Conservation (phyloP, 2,888 invertebrate species). For the Caenorhabditis auriculariae region DNA sequence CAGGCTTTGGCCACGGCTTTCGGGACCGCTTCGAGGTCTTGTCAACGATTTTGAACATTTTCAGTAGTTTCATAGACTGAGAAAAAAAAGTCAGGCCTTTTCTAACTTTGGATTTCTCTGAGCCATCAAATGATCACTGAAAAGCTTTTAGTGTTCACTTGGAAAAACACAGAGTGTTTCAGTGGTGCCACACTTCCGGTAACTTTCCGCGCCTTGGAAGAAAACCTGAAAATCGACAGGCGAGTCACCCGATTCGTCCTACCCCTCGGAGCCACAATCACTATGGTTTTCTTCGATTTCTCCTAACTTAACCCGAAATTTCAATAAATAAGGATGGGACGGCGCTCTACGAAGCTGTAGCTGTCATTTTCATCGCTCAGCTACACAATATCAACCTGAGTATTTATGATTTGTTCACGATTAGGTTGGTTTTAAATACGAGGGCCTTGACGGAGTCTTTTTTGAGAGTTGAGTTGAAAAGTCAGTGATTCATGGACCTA, state of each 20-base stretch:
- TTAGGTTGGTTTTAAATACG: too few relatives aligned
- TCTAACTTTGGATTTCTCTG: background rate
- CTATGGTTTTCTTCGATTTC: slow-evolving; percentile 66
- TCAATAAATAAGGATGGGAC: slow-evolving; percentile 46
- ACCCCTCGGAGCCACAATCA: slow-evolving; percentile 95
- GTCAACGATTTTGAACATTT: background rate
- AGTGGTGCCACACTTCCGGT: slow-evolving; percentile 85
- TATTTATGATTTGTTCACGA: slow-evolving; percentile 84
- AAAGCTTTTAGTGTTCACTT: too few relatives aligned
- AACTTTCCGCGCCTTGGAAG: slow-evolving; percentile 86
- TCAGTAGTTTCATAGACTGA: background rate
- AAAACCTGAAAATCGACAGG: slow-evolving; percentile 80
- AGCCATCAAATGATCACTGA: background rate
- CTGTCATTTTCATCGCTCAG: slow-evolving; percentile 95
- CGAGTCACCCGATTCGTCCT: slow-evolving; percentile 85
- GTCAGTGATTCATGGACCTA: background rate
- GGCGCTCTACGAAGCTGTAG: slow-evolving; percentile 88
- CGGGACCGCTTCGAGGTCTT: slow-evolving; percentile 83
- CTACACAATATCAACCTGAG: slow-evolving; percentile 79
- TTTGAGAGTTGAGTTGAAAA: too few relatives aligned
- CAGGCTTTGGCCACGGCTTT: slow-evolving; percentile 92
- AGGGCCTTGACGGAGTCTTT: too few relatives aligned
- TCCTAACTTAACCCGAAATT: background rate
- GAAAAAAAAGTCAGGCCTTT: background rate
- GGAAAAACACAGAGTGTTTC: slow-evolving; percentile 4